These are phyloP conservation scores for Epistrophe grossulariae DNA, from an alignment of 2,888 invertebrate genomes.

Conservation along the genomic window DNA sequence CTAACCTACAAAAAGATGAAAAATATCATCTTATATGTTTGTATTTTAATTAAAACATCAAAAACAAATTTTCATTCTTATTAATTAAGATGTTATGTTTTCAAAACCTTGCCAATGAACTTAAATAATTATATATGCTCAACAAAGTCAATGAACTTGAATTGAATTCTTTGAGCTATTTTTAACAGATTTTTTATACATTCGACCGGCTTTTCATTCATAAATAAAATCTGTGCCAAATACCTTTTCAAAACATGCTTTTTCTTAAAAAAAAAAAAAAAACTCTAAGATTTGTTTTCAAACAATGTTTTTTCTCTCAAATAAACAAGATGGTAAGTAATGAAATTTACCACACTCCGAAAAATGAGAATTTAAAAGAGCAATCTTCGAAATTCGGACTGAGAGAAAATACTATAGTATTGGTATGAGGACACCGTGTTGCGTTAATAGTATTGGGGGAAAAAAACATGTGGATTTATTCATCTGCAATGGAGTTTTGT, in stretches of 20 bases:
- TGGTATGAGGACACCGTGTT: constrained; percentile 16
- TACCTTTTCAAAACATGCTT: neutral
- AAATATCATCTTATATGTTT: neutral
- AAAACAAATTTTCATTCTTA: neutral
- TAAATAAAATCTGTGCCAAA: constrained; percentile 25
- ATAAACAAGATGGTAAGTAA: neutral
- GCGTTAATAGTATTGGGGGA: neutral
- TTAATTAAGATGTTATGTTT: neutral
- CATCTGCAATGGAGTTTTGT: constrained; percentile 35
- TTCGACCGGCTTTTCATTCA: constrained; percentile 6
- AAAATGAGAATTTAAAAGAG: constrained; percentile 14
- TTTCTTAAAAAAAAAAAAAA: constrained; percentile 18
- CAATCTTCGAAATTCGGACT: constrained; percentile 16
- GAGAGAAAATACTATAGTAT: neutral
- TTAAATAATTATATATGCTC: neutral
- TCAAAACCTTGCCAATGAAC: constrained; percentile 22
- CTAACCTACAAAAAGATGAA: neutral
- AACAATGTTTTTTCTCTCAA: constrained; percentile 11
- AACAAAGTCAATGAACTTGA: constrained; percentile 11
- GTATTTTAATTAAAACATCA: neutral
- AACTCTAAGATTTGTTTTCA: constrained; percentile 12
- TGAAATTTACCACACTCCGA: neutral
- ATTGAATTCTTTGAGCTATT: neutral
- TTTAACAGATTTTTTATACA: constrained; percentile 15
- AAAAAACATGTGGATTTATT: constrained; percentile 41